Evolutionary conservation across 1,140 invertebrate species (phyloP).

Genomic region (Nixonia krombeini): DNA sequence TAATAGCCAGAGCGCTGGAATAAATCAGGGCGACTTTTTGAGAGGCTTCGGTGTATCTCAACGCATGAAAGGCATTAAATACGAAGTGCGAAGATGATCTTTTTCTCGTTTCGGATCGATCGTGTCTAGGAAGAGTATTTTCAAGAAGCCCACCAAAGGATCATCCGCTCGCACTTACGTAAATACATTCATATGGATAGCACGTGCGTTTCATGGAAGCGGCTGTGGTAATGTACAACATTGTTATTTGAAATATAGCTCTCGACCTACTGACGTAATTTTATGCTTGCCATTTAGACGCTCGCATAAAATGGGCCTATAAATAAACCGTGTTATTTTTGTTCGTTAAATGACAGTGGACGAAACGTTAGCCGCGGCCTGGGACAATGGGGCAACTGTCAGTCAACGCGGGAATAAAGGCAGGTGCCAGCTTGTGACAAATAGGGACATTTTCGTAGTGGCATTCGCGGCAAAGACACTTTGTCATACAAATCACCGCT

Average conservation of each 20-base stretch:
- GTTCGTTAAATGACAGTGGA: slow-evolving; percentile 43
- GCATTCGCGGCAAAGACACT: neutral
- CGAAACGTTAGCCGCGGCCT: slow-evolving; percentile 12
- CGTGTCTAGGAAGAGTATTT: slow-evolving; percentile 44
- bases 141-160: slow-evolving; percentile 41
- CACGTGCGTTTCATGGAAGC: slow-evolving; percentile 47
- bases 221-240: slow-evolving; percentile 29
- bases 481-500: neutral
- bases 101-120: slow-evolving; percentile 32
- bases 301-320: slow-evolving; percentile 56
- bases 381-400: slow-evolving; percentile 1
- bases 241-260: slow-evolving; percentile 50
- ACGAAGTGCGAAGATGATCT: slow-evolving; percentile 38
- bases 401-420: neutral
- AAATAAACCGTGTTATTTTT: slow-evolving; percentile 57
- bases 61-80: slow-evolving; percentile 24
- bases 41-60: slow-evolving; percentile 21
- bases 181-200: slow-evolving; percentile 42
- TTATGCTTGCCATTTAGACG: slow-evolving; percentile 53
- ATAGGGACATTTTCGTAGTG: neutral
- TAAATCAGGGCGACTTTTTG: slow-evolving; percentile 7
- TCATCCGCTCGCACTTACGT: slow-evolving; percentile 34
- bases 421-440: neutral
- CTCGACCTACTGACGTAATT: slow-evolving; percentile 54
- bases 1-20: neutral